phyloP scores from a whole-genome alignment of 2,888 invertebrate species.

The Parascotia fuliginaria region DNA sequence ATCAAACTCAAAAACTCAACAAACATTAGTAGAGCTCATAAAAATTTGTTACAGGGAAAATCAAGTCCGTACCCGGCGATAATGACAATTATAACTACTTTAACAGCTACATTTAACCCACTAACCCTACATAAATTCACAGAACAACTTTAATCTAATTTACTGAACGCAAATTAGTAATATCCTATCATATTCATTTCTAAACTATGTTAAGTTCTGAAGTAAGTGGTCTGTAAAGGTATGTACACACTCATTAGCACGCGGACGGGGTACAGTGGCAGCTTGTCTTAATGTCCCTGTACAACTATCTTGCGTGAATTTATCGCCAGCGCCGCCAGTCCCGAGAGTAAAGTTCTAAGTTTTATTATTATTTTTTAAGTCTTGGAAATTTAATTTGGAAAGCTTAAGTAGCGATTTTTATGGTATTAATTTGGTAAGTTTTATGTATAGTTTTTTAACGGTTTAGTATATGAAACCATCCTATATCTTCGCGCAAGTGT shows the following conservation, averaged over 20 bases:
- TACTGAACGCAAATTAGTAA: background rate
- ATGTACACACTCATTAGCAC: constrained; percentile 46
- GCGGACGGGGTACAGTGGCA: constrained; percentile 42
- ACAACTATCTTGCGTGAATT: constrained; percentile 49
- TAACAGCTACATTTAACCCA: no score
- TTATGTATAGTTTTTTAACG: no score
- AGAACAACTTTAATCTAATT: background rate
- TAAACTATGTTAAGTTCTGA: background rate
- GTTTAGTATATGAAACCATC: no score
- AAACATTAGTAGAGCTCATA: no score
- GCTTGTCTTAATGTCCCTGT: constrained; percentile 57
- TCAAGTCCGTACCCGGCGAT: no score
- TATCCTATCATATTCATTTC: background rate
- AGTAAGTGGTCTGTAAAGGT: constrained; percentile 9
- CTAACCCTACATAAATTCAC: background rate
- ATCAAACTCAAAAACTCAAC: no score
- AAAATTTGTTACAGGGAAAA: no score
- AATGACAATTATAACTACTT: no score
- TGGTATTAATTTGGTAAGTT: background rate
- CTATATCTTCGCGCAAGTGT: no score
- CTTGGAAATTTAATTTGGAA: constrained; percentile 5
- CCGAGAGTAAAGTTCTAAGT: constrained; percentile 20
- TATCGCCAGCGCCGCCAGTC: constrained; percentile 40
- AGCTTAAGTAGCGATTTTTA: background rate
- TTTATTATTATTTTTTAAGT: constrained; percentile 27